Percentiles rank a stretch among this genome's conserved stretches.
These are phyloP conservation scores for Semnopithecus entellus DNA, from an alignment of 2,113 vertebrate genomes.

Conservation along the genomic window DNA sequence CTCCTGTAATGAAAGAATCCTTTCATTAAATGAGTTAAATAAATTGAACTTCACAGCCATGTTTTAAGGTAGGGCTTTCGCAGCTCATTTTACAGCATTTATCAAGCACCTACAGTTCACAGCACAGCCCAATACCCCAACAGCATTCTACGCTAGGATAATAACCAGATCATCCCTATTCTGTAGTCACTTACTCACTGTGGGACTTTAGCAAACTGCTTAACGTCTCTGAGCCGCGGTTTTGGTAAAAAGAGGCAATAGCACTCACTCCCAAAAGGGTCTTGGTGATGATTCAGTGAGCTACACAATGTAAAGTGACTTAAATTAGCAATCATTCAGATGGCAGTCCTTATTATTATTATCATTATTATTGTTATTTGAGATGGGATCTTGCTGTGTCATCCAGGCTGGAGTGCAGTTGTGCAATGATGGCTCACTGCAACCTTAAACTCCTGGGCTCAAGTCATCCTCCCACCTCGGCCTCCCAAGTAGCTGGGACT, in stretches of 20 bases:
- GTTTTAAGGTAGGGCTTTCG: background rate
- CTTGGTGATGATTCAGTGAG: background rate
- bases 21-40: too few species aligned
- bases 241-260: background rate
- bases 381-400: too few species aligned
- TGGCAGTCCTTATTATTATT: background rate
- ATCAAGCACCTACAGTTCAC: background rate
- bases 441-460: too few species aligned
- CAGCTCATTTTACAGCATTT: background rate
- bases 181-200: fast-evolving
- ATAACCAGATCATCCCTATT: fast-evolving
- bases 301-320: background rate
- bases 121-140: fast-evolving
- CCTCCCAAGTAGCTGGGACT: too few species aligned
- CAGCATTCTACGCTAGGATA: fast-evolving
- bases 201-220: background rate
- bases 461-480: too few species aligned
- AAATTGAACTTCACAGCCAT: background rate
- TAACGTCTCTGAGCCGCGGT: background rate
- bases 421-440: too few species aligned
- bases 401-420: too few species aligned
- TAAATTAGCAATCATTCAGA: background rate
- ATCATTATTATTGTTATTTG: background rate
- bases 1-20: background rate
- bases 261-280: background rate